A percentile compares a stretch with the other conserved stretches of the same genome.
Conservation (phyloP, 2,888 invertebrate genomes). For the Volucella bombylans region DNA sequence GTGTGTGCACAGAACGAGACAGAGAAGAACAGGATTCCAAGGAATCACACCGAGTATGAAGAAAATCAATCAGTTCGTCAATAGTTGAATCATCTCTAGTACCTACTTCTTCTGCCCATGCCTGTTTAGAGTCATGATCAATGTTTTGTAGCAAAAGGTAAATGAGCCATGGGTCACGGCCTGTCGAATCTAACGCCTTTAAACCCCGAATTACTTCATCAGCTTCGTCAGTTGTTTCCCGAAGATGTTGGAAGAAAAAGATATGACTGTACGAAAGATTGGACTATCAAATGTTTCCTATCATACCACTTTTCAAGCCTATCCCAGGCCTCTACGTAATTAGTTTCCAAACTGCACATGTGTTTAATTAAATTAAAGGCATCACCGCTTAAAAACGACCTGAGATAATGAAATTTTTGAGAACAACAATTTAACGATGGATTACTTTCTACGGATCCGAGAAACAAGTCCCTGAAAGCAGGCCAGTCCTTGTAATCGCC, state of each 20-base stretch:
- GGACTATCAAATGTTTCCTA: not conserved
- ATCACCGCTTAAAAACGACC: not conserved
- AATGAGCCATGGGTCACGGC: slow-evolving; percentile 19
- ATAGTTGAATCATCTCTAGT: slow-evolving; percentile 4
- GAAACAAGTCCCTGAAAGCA: no score
- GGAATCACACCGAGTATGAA: slow-evolving; percentile 5
- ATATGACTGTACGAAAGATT: not conserved
- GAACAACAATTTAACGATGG: no score
- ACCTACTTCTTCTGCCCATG: slow-evolving; percentile 12
- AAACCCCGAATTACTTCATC: no score
- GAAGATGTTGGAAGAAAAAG: not conserved
- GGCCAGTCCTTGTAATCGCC: no score
- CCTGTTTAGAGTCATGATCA: not conserved
- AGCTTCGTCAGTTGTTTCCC: not conserved
- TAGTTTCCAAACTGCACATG: not conserved
- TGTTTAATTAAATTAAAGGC: slow-evolving; percentile 2
- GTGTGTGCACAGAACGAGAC: not conserved
- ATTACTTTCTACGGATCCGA: no score
- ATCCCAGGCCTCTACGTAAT: not conserved
- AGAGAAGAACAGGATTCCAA: not conserved
- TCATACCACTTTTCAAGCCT: not conserved
- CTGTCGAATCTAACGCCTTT: not conserved
- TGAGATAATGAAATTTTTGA: no score
- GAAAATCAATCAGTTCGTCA: not conserved
- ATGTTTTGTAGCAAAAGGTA: slow-evolving; percentile 18